These are phyloP conservation scores for Nasua narica DNA, from an alignment of 2,797 vertebrate genomes.

Conservation along the genomic window DNA sequence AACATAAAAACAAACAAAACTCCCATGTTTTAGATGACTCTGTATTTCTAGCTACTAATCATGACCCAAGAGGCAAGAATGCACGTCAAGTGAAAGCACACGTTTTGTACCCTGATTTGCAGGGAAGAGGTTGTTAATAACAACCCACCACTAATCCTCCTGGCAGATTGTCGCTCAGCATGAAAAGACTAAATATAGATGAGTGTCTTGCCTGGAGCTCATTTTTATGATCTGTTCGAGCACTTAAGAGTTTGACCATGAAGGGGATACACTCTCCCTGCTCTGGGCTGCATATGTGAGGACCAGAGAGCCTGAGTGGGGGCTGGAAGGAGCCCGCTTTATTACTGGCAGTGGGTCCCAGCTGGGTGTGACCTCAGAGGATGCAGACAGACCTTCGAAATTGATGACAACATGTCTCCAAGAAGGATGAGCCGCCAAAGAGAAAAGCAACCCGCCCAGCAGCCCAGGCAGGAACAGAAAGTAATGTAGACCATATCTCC, in stretches of 20 bases:
- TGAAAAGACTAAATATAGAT: background rate
- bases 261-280: background rate
- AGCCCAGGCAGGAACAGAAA: background rate
- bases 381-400: constrained; percentile 38
- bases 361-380: constrained; percentile 34
- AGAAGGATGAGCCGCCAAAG: background rate
- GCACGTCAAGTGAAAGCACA: background rate
- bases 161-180: background rate
- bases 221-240: constrained; percentile 1
- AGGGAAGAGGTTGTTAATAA: background rate
- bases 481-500: background rate
- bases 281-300: background rate
- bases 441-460: background rate
- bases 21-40: background rate
- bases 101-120: background rate
- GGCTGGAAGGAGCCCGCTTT: background rate
- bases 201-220: constrained; percentile 2
- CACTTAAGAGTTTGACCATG: background rate
- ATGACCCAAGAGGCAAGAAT: background rate
- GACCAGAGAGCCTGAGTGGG: background rate
- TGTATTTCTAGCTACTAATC: background rate
- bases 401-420: constrained; percentile 48
- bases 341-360: background rate
- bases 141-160: background rate
- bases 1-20: background rate